Percentiles rank a stretch among this genome's conserved stretches.
These are phyloP conservation scores for Pammene aurita DNA, from an alignment of 2,888 invertebrate species.

Conservation along the genomic window DNA sequence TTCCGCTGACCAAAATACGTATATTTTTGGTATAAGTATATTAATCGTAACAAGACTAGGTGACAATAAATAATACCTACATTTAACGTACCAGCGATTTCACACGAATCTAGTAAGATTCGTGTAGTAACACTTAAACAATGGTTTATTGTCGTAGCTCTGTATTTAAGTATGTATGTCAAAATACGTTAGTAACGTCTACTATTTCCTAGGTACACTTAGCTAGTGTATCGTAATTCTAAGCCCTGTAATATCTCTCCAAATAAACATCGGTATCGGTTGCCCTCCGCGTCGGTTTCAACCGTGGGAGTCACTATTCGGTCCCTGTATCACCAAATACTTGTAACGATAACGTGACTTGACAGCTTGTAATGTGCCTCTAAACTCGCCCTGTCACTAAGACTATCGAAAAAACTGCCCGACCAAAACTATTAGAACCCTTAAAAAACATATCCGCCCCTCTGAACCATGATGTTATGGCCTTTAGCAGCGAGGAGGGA, in stretches of 20 bases:
- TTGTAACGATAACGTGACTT: slow-evolving; percentile 71
- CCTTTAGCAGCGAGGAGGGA: slow-evolving; percentile 49
- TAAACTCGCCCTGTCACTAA: slow-evolving; percentile 72
- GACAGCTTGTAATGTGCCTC: slow-evolving; percentile 72
- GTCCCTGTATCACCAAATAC: slow-evolving; percentile 61
- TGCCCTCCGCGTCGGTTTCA: slow-evolving; percentile 47
- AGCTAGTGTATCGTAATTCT: slow-evolving; percentile 1
- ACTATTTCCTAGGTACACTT: neutral
- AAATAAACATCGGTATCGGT: slow-evolving; percentile 22
- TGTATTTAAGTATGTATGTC: neutral
- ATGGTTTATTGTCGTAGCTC: neutral
- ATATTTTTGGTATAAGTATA: too few species aligned
- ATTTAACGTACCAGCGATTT: neutral
- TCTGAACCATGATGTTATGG: slow-evolving; percentile 45
- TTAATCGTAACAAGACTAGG: neutral
- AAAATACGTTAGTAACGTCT: neutral
- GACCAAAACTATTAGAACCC: slow-evolving; percentile 60
- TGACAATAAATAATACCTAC: neutral
- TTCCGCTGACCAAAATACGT: too few species aligned
- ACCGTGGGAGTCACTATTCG: slow-evolving; percentile 62
- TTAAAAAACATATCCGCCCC: slow-evolving; percentile 48
- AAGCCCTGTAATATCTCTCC: slow-evolving; percentile 5
- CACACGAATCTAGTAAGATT: neutral
- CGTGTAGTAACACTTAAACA: neutral
- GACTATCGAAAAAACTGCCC: slow-evolving; percentile 62